These are phyloP conservation scores for Probaryconus sp. DNA, from an alignment of 1,140 invertebrate genomes.

Conservation along the genomic window DNA sequence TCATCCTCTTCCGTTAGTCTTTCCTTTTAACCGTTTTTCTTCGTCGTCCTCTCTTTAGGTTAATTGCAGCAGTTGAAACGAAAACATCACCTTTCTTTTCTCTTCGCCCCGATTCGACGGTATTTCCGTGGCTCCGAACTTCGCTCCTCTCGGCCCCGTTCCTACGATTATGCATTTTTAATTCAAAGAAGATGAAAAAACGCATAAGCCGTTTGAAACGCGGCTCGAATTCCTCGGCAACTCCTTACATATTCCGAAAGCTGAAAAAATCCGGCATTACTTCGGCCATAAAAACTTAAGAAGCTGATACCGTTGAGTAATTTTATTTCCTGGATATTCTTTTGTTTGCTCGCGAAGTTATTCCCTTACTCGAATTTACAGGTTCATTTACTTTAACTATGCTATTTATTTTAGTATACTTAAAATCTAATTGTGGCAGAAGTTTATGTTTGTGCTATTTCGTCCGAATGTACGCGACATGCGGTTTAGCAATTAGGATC, in stretches of 20 bases:
- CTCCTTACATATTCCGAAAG: no score
- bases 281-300: conserved; percentile 3
- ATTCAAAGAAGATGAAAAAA: conserved; percentile 10
- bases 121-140: conserved; percentile 9
- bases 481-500: conserved; percentile 27
- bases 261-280: not conserved
- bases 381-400: conserved; percentile 27
- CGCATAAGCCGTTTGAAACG: not conserved
- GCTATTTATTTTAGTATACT: conserved; percentile 36
- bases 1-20: conserved; percentile 19
- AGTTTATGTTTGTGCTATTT: conserved; percentile 26
- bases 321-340: conserved; percentile 12
- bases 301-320: not conserved
- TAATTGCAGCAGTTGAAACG: conserved; percentile 33
- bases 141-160: no score
- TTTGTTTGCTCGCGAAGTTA: conserved; percentile 19
- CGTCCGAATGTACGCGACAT: conserved; percentile 23
- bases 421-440: conserved; percentile 25
- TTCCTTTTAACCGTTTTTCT: conserved; percentile 41
- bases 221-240: not conserved
- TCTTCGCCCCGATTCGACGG: conserved; percentile 4
- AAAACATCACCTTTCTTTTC: conserved; percentile 23
- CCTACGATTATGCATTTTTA: conserved; percentile 30
- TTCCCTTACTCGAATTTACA: conserved; percentile 24
- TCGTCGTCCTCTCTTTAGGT: conserved; percentile 12